phyloP scores from a whole-genome alignment of 2,888 invertebrate genomes.

The Ochropleura leucogaster region DNA sequence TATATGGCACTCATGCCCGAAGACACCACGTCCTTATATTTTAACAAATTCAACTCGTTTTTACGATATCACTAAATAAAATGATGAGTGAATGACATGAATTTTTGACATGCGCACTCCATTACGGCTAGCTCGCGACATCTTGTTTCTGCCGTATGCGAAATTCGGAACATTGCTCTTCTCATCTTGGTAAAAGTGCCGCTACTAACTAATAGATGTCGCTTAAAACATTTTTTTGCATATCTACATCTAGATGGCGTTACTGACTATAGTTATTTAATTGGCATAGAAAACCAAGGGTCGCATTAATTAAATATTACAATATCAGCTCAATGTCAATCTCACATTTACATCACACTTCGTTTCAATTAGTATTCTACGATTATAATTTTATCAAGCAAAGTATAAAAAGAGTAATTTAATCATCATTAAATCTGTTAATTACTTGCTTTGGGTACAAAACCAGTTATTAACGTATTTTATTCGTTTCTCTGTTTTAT shows the following conservation, averaged over 20 bases:
- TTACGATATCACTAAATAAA: conserved; percentile 86
- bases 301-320: background rate
- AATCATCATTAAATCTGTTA: conserved; percentile 19
- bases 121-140: conserved; percentile 72
- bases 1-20: conserved; percentile 78
- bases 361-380: conserved; percentile 24
- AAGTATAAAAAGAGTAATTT: conserved; percentile 28
- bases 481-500: conserved; percentile 16
- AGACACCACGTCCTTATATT: conserved; percentile 79
- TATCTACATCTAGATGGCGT: conserved; percentile 11
- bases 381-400: conserved; percentile 16
- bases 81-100: conserved; percentile 86
- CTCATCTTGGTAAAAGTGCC: conserved; percentile 3
- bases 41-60: conserved; percentile 84
- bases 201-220: conserved; percentile 71
- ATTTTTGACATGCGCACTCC: conserved; percentile 89
- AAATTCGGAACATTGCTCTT: background rate
- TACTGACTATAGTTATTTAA: background rate
- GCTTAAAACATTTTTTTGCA: conserved; percentile 3
- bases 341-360: conserved; percentile 28
- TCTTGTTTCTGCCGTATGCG: conserved; percentile 63
- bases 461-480: conserved; percentile 10
- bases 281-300: background rate
- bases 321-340: conserved; percentile 23
- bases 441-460: conserved; percentile 1